Percentiles rank a stretch among this genome's conserved stretches.
Conservation (phyloP, 1,140 invertebrate species). For the Drosophila melanica region DNA sequence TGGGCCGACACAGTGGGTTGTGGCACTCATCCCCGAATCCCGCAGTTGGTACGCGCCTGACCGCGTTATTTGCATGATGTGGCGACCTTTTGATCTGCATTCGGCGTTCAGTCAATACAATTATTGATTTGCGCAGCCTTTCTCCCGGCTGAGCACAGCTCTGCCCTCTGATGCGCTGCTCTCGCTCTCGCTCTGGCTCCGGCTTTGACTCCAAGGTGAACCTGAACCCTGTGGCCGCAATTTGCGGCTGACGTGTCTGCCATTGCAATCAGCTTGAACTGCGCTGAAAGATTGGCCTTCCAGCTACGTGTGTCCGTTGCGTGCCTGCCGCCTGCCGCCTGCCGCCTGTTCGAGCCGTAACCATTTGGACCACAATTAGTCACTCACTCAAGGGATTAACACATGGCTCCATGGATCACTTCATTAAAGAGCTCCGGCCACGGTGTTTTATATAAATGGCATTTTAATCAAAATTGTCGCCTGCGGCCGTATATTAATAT, state of each 20-base stretch:
- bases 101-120: slow-evolving; percentile 76
- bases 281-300: slow-evolving; percentile 49
- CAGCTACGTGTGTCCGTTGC: slow-evolving; percentile 49
- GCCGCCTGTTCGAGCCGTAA: not conserved
- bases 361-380: slow-evolving; percentile 60
- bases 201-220: slow-evolving; percentile 45
- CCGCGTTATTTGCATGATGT: slow-evolving; percentile 55
- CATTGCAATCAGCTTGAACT: slow-evolving; percentile 76
- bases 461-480: slow-evolving; percentile 82
- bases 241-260: slow-evolving; percentile 67
- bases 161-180: slow-evolving; percentile 39
- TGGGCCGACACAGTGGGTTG: slow-evolving; percentile 15
- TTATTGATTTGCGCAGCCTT: slow-evolving; percentile 72
- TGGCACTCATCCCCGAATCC: slow-evolving; percentile 4
- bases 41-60: slow-evolving; percentile 7
- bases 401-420: slow-evolving; percentile 48
- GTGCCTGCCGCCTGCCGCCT: slow-evolving; percentile 16
- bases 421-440: slow-evolving; percentile 46
- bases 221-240: slow-evolving; percentile 54
- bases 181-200: too few relatives aligned
- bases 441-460: slow-evolving; percentile 63
- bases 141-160: slow-evolving; percentile 18
- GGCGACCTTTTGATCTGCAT: slow-evolving; percentile 76
- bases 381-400: slow-evolving; percentile 54
- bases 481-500: slow-evolving; percentile 65